phyloP scores from a whole-genome alignment of 2,113 vertebrate species.

The Chitala chitala region DNA sequence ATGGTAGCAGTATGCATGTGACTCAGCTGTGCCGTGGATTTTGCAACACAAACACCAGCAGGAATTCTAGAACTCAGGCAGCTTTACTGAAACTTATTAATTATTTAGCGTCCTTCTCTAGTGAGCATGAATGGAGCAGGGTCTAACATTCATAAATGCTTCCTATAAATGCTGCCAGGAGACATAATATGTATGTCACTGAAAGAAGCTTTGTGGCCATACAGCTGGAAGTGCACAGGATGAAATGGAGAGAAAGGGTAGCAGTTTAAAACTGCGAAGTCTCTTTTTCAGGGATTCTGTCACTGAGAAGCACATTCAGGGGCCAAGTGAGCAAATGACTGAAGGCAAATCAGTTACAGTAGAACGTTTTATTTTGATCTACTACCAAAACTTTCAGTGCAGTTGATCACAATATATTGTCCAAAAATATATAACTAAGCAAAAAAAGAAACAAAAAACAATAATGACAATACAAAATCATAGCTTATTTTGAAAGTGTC shows the following conservation, averaged over 20 bases:
- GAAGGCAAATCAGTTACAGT: too few relatives aligned
- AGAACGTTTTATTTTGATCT: too few relatives aligned
- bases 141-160: not conserved
- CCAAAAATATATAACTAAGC: too few relatives aligned
- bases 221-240: not conserved
- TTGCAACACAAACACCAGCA: not conserved
- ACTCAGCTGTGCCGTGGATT: not conserved
- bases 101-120: not conserved
- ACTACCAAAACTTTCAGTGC: too few relatives aligned
- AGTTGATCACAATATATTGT: too few relatives aligned
- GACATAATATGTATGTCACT: not conserved
- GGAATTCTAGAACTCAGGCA: not conserved
- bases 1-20: not conserved
- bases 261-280: too few relatives aligned
- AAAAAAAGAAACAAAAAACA: too few relatives aligned
- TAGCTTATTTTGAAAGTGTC: too few relatives aligned
- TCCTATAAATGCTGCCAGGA: not conserved
- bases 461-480: too few relatives aligned
- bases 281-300: not conserved
- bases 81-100: constrained; percentile 7
- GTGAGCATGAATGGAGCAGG: not conserved
- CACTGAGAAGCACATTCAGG: not conserved
- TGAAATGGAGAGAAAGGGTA: not conserved
- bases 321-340: too few relatives aligned
- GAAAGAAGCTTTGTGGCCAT: too few relatives aligned